Evolutionary conservation across 2,797 vertebrate genomes (phyloP), one percentile per base, ranked within the genome.

Genomic region (Falco concolor): DNA sequence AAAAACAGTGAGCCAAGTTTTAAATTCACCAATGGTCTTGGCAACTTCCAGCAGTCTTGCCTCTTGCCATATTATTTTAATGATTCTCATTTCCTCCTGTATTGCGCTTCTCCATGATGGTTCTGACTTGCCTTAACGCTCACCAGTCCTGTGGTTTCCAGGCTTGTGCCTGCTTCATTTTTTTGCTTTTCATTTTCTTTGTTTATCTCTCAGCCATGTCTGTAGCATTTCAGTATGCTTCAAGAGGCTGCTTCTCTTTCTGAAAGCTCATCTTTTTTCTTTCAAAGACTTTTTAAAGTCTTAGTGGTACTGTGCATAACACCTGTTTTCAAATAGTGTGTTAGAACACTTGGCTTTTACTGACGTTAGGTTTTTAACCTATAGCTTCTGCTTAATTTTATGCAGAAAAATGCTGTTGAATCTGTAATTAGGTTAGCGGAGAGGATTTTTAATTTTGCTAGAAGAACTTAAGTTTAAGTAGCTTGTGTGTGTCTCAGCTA

Each of bases 401-500:
- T 63, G 44, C 17, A 54, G 19, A 74, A 16, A 54, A 86, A 7
- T 4, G 30, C 20, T 9, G 9, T 42, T 60, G 32, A 65, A 28
- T 73, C 34, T 38, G 21, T 21, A 9, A 38, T 73, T 32, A 7
- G 38, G 21, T 22, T 38, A 54, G 7, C 3, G 36, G 23, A 34
- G 21, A 19, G 9, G 40, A 40, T 44, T 83, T 73, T 54, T 19
- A 10, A 16, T 75, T 85, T 74, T 68, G 14, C 40, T 52, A 6
- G 44, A 72, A 42, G 22, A 89, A 38, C 34, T 82, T 19, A 38
- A 38, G 5, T n/a, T 36, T 23, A 34, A 63, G 24, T 59, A 49
- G 59, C 30, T 89, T 2, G 0, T 72, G 15, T 12, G 0, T 2
- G 8, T 64, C 27, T 91, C 0, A 0, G 32, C 63, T 89, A 23